A percentile compares a stretch with the other conserved stretches of the same genome.
Conservation (phyloP, 2,797 vertebrate species). For the Galago senegalensis region DNA sequence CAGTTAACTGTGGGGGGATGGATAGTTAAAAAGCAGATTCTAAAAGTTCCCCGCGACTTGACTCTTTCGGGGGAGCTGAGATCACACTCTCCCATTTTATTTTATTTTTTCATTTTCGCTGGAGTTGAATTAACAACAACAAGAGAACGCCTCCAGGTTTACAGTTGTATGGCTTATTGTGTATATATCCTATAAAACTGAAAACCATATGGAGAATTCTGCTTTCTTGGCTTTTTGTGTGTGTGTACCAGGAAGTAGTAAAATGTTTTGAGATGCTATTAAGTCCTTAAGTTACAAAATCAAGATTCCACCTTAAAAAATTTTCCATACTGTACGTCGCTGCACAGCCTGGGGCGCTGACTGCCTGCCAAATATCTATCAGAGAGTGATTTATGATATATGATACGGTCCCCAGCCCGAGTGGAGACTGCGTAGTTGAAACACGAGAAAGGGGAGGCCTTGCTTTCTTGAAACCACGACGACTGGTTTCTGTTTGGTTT, state of each 20-base stretch:
- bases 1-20: constrained; percentile 70
- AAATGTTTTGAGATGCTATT: constrained; percentile 88
- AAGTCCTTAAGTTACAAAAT: constrained; percentile 91
- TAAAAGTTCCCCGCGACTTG: constrained; percentile 66
- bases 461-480: constrained; percentile 91
- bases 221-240: constrained; percentile 75
- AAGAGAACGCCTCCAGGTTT: constrained; percentile 84
- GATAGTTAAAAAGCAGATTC: constrained; percentile 69
- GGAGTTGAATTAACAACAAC: constrained; percentile 66
- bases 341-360: constrained; percentile 92
- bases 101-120: constrained; percentile 63
- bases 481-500: constrained; percentile 93
- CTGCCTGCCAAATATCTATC: constrained; percentile 96
- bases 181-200: constrained; percentile 82
- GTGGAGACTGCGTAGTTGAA: constrained; percentile 95
- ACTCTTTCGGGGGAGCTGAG: constrained; percentile 48
- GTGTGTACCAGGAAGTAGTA: constrained; percentile 83
- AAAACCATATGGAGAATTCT: constrained; percentile 84
- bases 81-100: constrained; percentile 71
- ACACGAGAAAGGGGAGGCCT: constrained; percentile 95
- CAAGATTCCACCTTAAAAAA: constrained; percentile 96
- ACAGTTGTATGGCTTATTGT: constrained; percentile 78
- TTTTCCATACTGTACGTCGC: constrained; percentile 92
- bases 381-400: constrained; percentile 97
- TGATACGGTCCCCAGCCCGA: constrained; percentile 95